Percentiles rank a stretch among this genome's conserved stretches.
These are phyloP conservation scores for Phalanger gymnotis DNA, from an alignment of 2,797 vertebrate genomes.

Conservation along the genomic window DNA sequence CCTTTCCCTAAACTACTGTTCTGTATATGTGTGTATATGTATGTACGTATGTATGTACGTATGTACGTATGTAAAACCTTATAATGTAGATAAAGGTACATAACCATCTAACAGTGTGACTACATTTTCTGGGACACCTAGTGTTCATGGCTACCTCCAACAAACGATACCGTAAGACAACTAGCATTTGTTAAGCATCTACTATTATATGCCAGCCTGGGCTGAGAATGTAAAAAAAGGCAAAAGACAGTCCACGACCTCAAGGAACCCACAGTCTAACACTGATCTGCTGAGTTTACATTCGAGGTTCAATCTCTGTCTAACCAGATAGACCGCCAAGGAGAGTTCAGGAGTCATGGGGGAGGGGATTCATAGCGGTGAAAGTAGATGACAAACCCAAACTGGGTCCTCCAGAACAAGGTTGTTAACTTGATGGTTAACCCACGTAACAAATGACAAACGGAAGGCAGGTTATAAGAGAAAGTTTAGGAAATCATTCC, in stretches of 20 bases:
- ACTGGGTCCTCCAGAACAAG: not conserved
- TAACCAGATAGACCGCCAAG: not conserved
- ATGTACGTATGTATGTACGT: no score
- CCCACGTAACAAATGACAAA: not conserved
- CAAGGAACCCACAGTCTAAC: not conserved
- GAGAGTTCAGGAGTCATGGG: conserved; percentile 2
- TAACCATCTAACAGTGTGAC: not conserved
- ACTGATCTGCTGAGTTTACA: not conserved
- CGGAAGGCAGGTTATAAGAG: not conserved
- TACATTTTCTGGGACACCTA: not conserved
- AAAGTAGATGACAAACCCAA: not conserved
- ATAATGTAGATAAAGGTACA: not conserved
- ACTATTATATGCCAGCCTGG: not conserved
- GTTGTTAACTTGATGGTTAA: not conserved
- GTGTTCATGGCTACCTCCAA: not conserved
- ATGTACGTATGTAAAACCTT: not conserved
- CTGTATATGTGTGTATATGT: no score
- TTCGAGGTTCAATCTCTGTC: not conserved
- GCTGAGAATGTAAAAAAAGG: not conserved
- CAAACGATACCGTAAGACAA: not conserved
- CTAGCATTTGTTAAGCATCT: not conserved
- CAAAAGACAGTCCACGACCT: not conserved
- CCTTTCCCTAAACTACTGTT: not conserved
- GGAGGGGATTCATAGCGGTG: not conserved
- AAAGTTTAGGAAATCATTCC: not conserved